Conservation (phyloP, 2,888 invertebrate species). For the Nyleta sp. region DNA sequence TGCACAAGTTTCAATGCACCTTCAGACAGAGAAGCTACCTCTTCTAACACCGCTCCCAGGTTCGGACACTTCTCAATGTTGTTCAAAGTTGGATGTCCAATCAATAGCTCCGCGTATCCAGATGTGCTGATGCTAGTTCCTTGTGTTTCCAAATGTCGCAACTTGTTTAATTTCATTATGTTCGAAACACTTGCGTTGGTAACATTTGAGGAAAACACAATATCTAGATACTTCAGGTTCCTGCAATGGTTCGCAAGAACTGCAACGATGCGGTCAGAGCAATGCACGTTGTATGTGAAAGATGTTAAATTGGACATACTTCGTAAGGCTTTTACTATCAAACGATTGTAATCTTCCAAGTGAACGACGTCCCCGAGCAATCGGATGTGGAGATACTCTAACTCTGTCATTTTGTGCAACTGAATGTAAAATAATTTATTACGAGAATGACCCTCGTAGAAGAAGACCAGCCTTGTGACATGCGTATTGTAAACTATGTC, state of each 20-base stretch:
- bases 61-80: neutral
- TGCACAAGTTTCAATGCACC: neutral
- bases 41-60: neutral
- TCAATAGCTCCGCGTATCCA: neutral
- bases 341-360: too few relatives aligned
- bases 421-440: too few relatives aligned
- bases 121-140: neutral
- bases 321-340: too few relatives aligned
- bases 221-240: neutral
- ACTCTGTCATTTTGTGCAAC: too few relatives aligned
- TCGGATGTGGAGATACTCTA: too few relatives aligned
- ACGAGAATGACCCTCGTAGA: too few relatives aligned
- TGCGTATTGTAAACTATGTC: too few relatives aligned
- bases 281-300: neutral
- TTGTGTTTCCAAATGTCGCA: neutral
- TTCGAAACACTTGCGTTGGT: neutral
- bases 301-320: slow-evolving; percentile 2
- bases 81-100: neutral
- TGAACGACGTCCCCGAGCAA: too few relatives aligned
- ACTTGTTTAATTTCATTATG: neutral
- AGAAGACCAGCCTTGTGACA: too few relatives aligned
- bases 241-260: neutral
- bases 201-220: neutral
- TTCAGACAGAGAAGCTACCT: neutral
- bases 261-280: neutral